Conservation (phyloP, 1,140 invertebrate species). For the Cydia amplana region DNA sequence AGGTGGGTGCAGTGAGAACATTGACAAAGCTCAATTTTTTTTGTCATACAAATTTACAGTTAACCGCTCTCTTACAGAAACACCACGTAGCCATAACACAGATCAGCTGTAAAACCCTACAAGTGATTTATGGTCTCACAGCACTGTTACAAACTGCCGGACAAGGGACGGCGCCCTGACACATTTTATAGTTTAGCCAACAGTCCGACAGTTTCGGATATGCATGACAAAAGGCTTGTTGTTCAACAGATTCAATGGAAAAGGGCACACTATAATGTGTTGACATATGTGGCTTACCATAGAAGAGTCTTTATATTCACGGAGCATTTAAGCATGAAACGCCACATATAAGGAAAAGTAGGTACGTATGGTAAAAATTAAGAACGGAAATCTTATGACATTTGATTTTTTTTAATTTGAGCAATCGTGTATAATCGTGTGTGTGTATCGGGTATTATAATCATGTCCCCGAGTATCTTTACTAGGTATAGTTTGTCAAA, state of each 20-base stretch:
- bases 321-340: no score
- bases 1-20: no score
- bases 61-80: background rate
- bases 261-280: background rate
- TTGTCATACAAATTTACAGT: background rate
- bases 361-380: background rate
- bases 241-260: background rate
- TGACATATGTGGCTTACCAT: no score
- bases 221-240: conserved; percentile 21
- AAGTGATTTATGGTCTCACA: conserved; percentile 15
- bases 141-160: conserved; percentile 23
- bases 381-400: no score
- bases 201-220: background rate
- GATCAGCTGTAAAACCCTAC: conserved; percentile 25
- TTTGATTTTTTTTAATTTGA: no score
- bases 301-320: no score
- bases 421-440: no score
- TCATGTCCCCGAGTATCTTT: no score
- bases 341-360: background rate
- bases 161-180: conserved; percentile 9
- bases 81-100: background rate
- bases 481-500: no score
- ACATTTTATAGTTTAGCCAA: conserved; percentile 23
- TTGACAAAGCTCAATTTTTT: background rate
- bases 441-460: no score